These are phyloP conservation scores for Liasis olivaceus DNA, from an alignment of 2,797 vertebrate genomes.

Conservation along the genomic window DNA sequence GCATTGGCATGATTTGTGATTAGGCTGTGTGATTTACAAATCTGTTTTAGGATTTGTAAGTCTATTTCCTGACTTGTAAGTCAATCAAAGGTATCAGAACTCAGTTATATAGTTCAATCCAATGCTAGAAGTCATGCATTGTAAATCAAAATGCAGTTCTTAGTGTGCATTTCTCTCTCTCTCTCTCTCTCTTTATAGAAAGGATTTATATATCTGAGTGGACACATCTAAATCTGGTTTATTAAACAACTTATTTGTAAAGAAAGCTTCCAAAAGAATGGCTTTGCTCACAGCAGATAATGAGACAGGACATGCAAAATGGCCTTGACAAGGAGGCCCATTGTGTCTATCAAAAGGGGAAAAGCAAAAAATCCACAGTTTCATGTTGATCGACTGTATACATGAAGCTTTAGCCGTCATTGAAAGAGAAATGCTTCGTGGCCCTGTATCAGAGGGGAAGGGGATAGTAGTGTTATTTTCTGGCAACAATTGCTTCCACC, in stretches of 20 bases:
- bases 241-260: slow-evolving; percentile 51
- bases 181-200: slow-evolving; percentile 22
- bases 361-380: not conserved
- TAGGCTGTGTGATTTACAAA: slow-evolving; percentile 55
- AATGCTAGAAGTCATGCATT: slow-evolving; percentile 56
- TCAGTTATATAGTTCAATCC: slow-evolving; percentile 61
- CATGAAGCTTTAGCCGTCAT: not conserved
- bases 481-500: not conserved
- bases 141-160: slow-evolving; percentile 59
- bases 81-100: slow-evolving; percentile 55
- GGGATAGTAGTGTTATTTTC: not conserved
- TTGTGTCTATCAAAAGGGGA: accelerated
- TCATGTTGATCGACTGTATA: not conserved
- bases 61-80: slow-evolving; percentile 57
- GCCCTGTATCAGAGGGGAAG: not conserved
- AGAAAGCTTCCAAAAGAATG: slow-evolving; percentile 16
- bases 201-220: slow-evolving; percentile 64
- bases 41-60: slow-evolving; percentile 62
- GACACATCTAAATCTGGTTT: slow-evolving; percentile 59
- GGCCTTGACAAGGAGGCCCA: not conserved
- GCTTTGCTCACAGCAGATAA: not conserved
- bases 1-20: slow-evolving; percentile 46
- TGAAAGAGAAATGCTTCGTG: not conserved
- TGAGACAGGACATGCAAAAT: slow-evolving; percentile 30
- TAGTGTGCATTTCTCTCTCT: not conserved